A percentile compares a stretch with the other conserved stretches of the same genome.
Evolutionary conservation across 2,113 vertebrate genomes (phyloP).

Genomic region (Sylvia atricapilla): DNA sequence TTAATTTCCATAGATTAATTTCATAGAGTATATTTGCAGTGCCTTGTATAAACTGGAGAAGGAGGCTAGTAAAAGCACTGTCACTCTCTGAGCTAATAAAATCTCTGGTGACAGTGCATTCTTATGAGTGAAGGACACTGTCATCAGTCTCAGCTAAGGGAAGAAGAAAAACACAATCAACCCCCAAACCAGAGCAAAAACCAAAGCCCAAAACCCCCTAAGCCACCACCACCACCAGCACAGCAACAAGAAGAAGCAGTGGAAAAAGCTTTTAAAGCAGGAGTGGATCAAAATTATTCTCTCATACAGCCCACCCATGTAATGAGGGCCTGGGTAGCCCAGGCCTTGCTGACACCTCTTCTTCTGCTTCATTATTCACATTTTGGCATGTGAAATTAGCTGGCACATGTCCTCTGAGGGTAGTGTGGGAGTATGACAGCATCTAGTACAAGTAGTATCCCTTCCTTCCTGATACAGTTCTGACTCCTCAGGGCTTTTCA

Average conservation of each 20-base stretch:
- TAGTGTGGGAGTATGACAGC: fast-evolving
- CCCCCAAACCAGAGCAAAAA: not conserved
- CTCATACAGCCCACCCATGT: fast-evolving
- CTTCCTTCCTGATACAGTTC: not conserved
- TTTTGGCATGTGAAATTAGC: not conserved
- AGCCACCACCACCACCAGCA: fast-evolving
- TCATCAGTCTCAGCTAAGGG: not conserved
- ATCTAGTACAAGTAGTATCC: not conserved
- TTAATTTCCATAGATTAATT: slow-evolving; percentile 6
- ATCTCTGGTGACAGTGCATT: not conserved
- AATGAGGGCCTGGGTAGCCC: not conserved
- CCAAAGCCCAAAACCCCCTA: fast-evolving
- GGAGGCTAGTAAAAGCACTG: not conserved
- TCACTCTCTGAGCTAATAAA: not conserved
- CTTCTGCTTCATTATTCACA: not conserved
- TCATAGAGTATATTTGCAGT: not conserved
- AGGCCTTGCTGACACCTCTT: not conserved
- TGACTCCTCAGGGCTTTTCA: not conserved
- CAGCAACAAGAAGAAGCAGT: not conserved
- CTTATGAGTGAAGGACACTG: not conserved
- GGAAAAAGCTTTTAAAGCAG: not conserved
- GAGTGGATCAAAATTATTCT: not conserved
- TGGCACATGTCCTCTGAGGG: fast-evolving
- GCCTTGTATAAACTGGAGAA: not conserved
- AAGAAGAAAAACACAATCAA: not conserved